phyloP scores from a whole-genome alignment of 2,113 vertebrate species.

The Microcebus ravelobensis region DNA sequence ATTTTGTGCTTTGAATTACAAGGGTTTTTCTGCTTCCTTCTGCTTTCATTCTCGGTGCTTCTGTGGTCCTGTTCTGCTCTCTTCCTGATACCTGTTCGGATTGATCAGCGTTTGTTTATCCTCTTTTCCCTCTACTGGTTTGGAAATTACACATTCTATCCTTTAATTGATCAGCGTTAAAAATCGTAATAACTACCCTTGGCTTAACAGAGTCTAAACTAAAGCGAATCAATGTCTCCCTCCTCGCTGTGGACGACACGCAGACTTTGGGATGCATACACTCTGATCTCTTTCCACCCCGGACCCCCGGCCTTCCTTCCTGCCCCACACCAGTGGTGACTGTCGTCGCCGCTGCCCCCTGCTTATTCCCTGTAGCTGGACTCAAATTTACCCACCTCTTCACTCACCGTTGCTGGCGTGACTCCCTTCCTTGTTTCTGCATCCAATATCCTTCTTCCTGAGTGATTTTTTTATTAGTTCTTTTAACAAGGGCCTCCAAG shows the following conservation, averaged over 20 bases:
- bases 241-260: neutral
- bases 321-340: accelerated
- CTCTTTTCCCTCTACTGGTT: neutral
- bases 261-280: accelerated
- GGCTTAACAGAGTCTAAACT: neutral
- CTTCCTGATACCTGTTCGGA: neutral
- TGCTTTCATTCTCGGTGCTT: neutral
- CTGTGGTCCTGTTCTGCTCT: neutral
- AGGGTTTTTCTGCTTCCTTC: neutral
- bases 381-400: neutral
- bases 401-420: neutral
- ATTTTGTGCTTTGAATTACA: neutral
- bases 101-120: neutral
- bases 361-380: accelerated
- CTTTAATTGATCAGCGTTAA: neutral
- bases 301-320: accelerated
- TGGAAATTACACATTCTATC: neutral
- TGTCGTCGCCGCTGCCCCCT: accelerated
- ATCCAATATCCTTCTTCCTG: neutral
- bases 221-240: neutral
- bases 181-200: neutral
- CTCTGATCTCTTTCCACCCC: neutral
- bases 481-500: neutral
- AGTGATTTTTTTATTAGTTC: neutral
- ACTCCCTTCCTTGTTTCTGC: neutral